phyloP scores from a whole-genome alignment of 2,888 invertebrate genomes.

The Brenthis hecate region DNA sequence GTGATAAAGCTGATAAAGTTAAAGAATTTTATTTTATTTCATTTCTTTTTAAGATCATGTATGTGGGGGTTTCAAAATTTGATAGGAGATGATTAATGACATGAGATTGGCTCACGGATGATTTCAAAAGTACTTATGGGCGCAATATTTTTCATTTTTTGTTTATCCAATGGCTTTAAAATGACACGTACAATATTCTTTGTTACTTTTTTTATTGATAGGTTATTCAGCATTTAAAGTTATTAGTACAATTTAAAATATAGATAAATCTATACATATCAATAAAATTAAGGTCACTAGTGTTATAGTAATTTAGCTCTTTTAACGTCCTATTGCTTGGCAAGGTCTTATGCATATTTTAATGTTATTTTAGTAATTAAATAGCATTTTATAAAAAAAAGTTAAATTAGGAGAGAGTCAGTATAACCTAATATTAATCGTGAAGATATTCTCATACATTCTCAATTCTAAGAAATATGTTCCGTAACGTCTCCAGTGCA shows the following conservation, averaged over 20 bases:
- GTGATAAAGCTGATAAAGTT: background rate
- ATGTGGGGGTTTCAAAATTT: conserved; percentile 32
- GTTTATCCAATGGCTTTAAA: conserved; percentile 46
- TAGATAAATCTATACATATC: background rate
- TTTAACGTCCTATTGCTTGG: too few species aligned
- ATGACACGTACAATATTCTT: conserved; percentile 8
- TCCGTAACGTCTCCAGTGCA: conserved; percentile 47
- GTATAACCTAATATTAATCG: background rate
- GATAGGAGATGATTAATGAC: conserved; percentile 75
- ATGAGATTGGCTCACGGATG: conserved; percentile 59
- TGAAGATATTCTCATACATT: conserved; percentile 11
- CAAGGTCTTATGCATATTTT: too few species aligned
- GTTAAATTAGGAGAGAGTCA: background rate
- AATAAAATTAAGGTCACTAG: too few species aligned
- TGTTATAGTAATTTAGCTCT: background rate
- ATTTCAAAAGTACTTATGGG: conserved; percentile 54
- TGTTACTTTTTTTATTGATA: conserved; percentile 13
- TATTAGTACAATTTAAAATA: background rate
- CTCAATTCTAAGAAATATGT: conserved; percentile 49
- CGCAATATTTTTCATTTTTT: conserved; percentile 48
- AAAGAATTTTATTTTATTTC: conserved; percentile 13
- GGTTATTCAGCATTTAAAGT: background rate
- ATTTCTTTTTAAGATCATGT: conserved; percentile 50
- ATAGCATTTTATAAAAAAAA: background rate
- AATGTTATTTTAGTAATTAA: too few species aligned